These are phyloP conservation scores for Muraenolepis orangiensis DNA, from an alignment of 2,797 vertebrate genomes.

Conservation along the genomic window DNA sequence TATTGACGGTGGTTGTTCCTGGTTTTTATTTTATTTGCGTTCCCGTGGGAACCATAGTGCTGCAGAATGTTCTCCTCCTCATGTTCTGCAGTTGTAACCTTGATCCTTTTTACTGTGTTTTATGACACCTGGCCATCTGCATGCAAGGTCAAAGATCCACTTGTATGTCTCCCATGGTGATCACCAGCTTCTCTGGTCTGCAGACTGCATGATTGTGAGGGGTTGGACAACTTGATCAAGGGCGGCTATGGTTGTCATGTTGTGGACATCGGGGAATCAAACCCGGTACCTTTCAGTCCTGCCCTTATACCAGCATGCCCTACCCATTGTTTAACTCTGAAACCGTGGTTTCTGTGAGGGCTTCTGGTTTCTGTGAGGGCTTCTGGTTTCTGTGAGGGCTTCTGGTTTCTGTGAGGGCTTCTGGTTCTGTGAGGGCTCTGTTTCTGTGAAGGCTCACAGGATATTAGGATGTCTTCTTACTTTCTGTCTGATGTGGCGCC, in stretches of 20 bases:
- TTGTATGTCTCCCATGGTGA: background rate
- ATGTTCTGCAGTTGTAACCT: conserved; percentile 23
- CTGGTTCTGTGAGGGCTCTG: too few relatives aligned
- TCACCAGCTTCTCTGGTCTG: background rate
- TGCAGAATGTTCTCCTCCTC: conserved; percentile 22
- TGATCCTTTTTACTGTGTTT: conserved; percentile 8
- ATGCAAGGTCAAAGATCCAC: background rate
- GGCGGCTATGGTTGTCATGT: too few relatives aligned
- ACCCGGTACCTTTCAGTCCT: background rate
- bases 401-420: too few relatives aligned
- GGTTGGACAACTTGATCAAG: background rate
- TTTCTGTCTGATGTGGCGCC: conserved; percentile 26
- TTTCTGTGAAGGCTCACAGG: conserved; percentile 16
- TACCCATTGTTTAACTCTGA: background rate
- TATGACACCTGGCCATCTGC: background rate
- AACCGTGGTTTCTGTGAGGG: too few relatives aligned
- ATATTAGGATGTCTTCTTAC: conserved; percentile 27
- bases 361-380: too few relatives aligned
- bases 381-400: too few relatives aligned
- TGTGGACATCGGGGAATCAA: background rate
- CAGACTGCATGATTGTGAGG: background rate
- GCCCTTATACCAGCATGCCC: background rate
- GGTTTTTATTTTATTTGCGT: conserved; percentile 35
- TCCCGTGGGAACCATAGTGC: conserved; percentile 37
- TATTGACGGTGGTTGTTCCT: conserved; percentile 33